Evolutionary conservation across 2,797 vertebrate genomes (phyloP).

Genomic region (Anguilla obscura): DNA sequence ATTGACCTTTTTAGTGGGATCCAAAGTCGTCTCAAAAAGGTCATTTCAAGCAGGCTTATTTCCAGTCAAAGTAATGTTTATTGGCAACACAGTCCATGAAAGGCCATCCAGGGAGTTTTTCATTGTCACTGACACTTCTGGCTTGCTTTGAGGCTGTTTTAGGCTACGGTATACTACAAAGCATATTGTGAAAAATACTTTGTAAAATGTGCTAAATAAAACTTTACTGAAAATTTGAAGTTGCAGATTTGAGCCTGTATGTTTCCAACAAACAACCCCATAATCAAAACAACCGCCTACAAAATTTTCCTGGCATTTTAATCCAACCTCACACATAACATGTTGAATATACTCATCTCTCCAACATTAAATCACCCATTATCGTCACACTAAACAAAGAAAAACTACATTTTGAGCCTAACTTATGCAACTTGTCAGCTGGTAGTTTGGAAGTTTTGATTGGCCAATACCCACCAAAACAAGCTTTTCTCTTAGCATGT

Average conservation of each 20-base stretch:
- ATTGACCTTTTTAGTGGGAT: constrained; percentile 29
- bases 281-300: background rate
- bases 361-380: background rate
- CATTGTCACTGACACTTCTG: background rate
- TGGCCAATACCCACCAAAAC: background rate
- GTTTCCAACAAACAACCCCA: background rate
- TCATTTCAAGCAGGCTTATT: constrained; percentile 27
- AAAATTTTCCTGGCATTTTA: background rate
- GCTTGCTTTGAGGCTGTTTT: background rate
- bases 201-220: too few species aligned
- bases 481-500: background rate
- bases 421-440: background rate
- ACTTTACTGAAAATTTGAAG: too few species aligned
- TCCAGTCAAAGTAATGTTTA: constrained; percentile 25
- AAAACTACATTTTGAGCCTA: background rate
- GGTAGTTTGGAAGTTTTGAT: background rate
- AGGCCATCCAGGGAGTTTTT: background rate
- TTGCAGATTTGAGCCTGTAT: background rate
- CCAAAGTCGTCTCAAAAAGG: constrained; percentile 11
- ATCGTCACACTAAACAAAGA: background rate
- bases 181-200: too few species aligned
- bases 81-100: background rate
- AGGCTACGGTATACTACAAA: background rate
- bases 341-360: background rate
- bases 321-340: background rate